Evolutionary conservation across 2,113 vertebrate species (phyloP), one percentile per base, ranked within the genome.

Genomic region (Pyxicephalus adspersus): DNA sequence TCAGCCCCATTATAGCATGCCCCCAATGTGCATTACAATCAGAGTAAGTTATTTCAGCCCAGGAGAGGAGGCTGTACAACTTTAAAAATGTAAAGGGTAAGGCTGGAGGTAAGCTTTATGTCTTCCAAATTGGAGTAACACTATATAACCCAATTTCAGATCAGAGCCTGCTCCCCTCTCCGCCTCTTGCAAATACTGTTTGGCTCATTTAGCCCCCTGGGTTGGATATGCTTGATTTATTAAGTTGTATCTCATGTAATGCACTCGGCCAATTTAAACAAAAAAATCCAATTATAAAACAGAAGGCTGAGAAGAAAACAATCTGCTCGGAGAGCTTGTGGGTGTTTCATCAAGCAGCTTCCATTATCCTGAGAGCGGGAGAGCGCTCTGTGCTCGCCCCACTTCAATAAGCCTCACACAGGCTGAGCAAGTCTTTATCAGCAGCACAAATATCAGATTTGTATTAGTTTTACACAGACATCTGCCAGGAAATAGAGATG

Each of bases 261-360:
- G 23, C 50, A 20, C n/a, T 4, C 58, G 25, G 58, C 3, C 29
- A 67, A 45, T 50, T 45, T 67, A 67, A 50, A 67, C 28, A 50
- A 67, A 67, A 45, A 45, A 67, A 45, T 38, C 65, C 34, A 45
- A 50, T 67, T 67, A 67, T 67, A 67, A 22, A 67, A n/a, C 34
- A 67, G 65, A 34, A 31, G 65, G 65, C 65, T 67, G 6, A 67
- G 34, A 20, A 50, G 6, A 67, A 67, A 22, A 67, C 31, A 67
- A 20, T 67, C 65, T 67, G 29, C n/a, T n/a, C 16, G 16, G 18
- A 34, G 29, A 67, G 28, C 31, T 67, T 38, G 17, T 38, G 28
- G 58, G 58, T 61, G 58, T 25, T 25, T 61, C 16, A 25, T 61
- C 58, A 61, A 22, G 8, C 18, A 25, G 22, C 6, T 22, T 25